Evolutionary conservation across 37 sponge, comb jelly and placozoan species (phyloP).

Genomic region (Cliona cf. orientalis): DNA sequence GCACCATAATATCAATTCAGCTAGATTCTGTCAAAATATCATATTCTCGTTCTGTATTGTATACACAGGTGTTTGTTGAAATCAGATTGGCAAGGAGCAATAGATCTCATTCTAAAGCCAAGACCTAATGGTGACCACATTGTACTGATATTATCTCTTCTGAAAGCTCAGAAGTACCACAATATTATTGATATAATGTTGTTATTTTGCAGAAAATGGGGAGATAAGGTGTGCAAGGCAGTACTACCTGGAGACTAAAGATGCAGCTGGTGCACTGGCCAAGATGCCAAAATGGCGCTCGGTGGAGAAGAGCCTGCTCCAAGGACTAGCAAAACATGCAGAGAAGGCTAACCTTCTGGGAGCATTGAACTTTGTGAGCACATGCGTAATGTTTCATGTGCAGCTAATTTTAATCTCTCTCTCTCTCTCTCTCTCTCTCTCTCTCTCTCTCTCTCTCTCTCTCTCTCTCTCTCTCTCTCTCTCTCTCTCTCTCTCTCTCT

Average conservation of each 20-base stretch:
- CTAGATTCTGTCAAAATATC: too few relatives aligned
- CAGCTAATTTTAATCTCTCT: not conserved
- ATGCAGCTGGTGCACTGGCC: constrained; percentile 52
- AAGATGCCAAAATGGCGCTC: constrained; percentile 45
- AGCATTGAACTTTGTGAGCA: constrained; percentile 69
- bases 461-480: too few relatives aligned
- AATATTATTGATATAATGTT: too few relatives aligned
- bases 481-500: too few relatives aligned
- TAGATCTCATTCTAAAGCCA: constrained; percentile 75
- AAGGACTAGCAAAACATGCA: constrained; percentile 64
- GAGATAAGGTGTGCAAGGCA: constrained; percentile 41
- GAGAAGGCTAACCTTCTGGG: constrained; percentile 35
- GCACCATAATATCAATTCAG: too few relatives aligned
- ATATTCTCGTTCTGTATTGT: too few relatives aligned
- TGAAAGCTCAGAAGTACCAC: too few relatives aligned
- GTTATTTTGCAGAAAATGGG: constrained; percentile 37
- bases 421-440: not conserved
- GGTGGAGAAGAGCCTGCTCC: constrained; percentile 54
- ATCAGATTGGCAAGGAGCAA: constrained; percentile 68
- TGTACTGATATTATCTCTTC: too few relatives aligned
- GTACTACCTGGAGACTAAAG: constrained; percentile 56
- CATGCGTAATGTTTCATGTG: not conserved
- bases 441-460: too few relatives aligned
- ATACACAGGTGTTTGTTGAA: constrained; percentile 66
- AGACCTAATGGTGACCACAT: constrained; percentile 60